Percentiles rank a stretch among this genome's conserved stretches.
Conservation (phyloP, 2,797 vertebrate species). For the Pelodytes ibericus region DNA sequence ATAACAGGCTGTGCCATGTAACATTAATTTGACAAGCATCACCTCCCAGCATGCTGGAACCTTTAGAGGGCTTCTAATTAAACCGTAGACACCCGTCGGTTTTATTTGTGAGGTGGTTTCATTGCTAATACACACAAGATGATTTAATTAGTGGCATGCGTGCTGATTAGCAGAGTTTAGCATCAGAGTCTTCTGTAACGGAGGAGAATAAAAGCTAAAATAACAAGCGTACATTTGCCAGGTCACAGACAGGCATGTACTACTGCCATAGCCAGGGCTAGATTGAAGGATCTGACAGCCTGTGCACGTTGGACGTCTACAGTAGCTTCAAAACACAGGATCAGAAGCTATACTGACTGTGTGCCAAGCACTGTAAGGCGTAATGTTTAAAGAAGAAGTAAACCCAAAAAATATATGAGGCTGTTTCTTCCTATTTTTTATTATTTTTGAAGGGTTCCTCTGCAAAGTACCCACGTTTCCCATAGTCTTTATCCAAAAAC, state of each 20-base stretch:
- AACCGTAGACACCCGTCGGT: conserved; percentile 53
- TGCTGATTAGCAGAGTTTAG: conserved; percentile 50
- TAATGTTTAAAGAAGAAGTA: too few species aligned
- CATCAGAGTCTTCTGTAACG: conserved; percentile 22
- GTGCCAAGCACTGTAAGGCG: too few species aligned
- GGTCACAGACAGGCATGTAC: conserved; percentile 50
- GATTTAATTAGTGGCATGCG: conserved; percentile 56
- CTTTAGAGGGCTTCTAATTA: conserved; percentile 55
- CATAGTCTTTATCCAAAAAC: too few species aligned
- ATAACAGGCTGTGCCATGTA: conserved; percentile 56
- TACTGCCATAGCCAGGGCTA: conserved; percentile 18
- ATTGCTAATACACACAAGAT: conserved; percentile 55
- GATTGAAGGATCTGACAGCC: conserved; percentile 33
- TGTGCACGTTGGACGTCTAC: too few species aligned
- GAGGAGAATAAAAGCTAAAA: conserved; percentile 40
- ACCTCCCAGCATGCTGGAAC: conserved; percentile 53
- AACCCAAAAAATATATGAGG: too few species aligned
- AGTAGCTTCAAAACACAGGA: too few species aligned
- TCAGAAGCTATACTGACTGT: too few species aligned
- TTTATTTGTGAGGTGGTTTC: conserved; percentile 53
- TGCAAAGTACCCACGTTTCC: too few species aligned
- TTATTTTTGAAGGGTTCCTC: too few species aligned
- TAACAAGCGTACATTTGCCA: conserved; percentile 53
- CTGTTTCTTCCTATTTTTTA: too few species aligned
- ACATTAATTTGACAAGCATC: conserved; percentile 57